A percentile compares a stretch with the other conserved stretches of the same genome.
Evolutionary conservation across 2,797 vertebrate species (phyloP).

Genomic region (Geotrypetes seraphini): DNA sequence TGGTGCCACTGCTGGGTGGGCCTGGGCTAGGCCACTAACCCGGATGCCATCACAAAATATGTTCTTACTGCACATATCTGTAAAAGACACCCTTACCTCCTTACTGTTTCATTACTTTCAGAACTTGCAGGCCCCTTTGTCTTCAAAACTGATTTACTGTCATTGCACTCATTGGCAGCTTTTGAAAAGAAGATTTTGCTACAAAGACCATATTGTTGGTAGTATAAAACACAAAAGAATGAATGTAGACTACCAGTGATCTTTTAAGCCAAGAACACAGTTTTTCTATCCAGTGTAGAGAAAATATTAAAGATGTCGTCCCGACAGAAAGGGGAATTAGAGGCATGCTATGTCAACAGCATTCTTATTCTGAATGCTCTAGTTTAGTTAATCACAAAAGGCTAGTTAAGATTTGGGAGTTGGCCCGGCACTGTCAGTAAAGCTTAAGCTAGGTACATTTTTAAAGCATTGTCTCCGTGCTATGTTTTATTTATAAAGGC

Average conservation of each 20-base stretch:
- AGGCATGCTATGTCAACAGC: background rate
- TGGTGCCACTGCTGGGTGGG: no score
- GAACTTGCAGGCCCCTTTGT: no score
- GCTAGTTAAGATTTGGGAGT: background rate
- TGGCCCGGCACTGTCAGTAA: background rate
- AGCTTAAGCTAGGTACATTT: background rate
- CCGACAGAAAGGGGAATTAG: background rate
- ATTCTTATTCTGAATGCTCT: background rate
- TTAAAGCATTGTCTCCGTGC: background rate
- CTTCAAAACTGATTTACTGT: no score
- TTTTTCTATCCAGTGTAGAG: background rate
- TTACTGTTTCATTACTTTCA: no score
- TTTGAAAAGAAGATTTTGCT: no score
- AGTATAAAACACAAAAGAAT: slow-evolving; percentile 8
- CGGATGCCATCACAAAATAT: no score
- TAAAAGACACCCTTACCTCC: no score
- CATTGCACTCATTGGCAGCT: no score
- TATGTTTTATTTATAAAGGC: slow-evolving; percentile 1
- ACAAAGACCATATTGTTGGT: slow-evolving; percentile 2
- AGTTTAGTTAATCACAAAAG: background rate
- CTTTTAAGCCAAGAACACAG: background rate
- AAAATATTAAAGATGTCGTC: background rate
- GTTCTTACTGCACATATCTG: no score
- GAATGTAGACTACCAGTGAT: background rate
- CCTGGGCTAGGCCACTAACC: no score